Base-by-base conservation (phyloP, 2,113 vertebrate species). In the Festucalex cinctus region DNA sequence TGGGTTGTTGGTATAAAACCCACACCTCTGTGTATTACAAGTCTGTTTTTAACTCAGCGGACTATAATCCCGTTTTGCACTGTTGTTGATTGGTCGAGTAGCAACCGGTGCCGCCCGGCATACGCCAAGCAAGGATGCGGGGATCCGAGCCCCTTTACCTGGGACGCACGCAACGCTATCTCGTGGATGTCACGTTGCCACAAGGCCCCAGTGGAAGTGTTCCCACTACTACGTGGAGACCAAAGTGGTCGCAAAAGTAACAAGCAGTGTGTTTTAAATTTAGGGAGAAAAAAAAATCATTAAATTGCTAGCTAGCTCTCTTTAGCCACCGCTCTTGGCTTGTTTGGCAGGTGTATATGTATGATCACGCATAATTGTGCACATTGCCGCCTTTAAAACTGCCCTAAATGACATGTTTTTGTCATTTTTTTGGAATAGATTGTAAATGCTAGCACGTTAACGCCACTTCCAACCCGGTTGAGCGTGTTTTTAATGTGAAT, bases 191-290 rank as follows among this genome's bases (percentile, higher is more conserved):
- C 53, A 19, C 56, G 26, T 68, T 80, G 77, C 68, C 56, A 68
- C 51, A 70, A 82, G 84, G 81, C 83, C 83, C 24, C 46, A 2
- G 17, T 76, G 70, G 63, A 82, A 77, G 78, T 80, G 68, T 76
- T 80, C 41, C 71, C 24, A 26, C 13, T 26, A 83, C 70, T 80
- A 63, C 68, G 68, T 39, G n/a, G 78, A 32, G 16, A 7, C 17
- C 1, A 39, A 51, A 49, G 17, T 49, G 1, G 19, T 19, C 9
- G 20, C 13, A 49, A 46, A 28, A 49, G 43, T 28, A 46, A 65
- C 63, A 65, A 32, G 19, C 9, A 48, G 26, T 19, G 7, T 1
- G 54, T 6, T 24, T 26, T 26, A 56, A 28, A 56, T 32, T 57
- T 26, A 32, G n/a, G 22, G n/a, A n/a, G n/a, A n/a, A 41, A 7